Conservation (phyloP, 2,888 invertebrate genomes). For the Molanna angustata region DNA sequence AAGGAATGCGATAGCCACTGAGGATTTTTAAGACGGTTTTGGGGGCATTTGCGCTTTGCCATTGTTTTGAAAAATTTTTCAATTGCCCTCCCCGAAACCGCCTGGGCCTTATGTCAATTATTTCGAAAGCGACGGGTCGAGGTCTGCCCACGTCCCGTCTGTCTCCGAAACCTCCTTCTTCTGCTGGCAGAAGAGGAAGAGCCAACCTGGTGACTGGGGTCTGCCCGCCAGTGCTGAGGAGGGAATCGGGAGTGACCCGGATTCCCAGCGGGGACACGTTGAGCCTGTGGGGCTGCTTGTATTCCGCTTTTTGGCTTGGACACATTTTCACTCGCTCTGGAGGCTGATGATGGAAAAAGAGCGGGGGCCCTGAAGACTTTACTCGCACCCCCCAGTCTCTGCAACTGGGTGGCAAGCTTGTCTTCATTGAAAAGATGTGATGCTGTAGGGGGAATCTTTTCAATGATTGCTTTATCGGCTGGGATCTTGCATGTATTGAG, state of each 20-base stretch:
- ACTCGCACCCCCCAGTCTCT: background rate
- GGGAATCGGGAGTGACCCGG: background rate
- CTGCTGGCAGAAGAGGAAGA: background rate
- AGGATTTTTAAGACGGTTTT: no score
- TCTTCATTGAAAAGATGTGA: constrained; percentile 2
- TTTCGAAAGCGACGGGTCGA: no score
- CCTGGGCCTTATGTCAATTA: no score
- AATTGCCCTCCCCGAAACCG: no score
- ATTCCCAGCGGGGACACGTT: background rate
- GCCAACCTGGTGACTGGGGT: background rate
- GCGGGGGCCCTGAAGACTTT: background rate
- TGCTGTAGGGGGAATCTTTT: background rate
- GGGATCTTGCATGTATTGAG: background rate
- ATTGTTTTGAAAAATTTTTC: no score
- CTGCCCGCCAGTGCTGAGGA: background rate
- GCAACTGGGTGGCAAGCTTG: background rate
- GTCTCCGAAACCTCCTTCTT: background rate
- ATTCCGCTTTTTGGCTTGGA: background rate
- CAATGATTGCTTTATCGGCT: background rate
- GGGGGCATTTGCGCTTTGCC: no score
- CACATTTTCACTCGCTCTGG: background rate
- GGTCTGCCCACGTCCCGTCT: background rate
- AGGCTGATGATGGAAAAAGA: no score
- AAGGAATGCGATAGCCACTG: no score
- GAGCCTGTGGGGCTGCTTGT: background rate